phyloP scores from a whole-genome alignment of 92 coral and sea anemone genomes.

The Galaxea fascicularis region DNA sequence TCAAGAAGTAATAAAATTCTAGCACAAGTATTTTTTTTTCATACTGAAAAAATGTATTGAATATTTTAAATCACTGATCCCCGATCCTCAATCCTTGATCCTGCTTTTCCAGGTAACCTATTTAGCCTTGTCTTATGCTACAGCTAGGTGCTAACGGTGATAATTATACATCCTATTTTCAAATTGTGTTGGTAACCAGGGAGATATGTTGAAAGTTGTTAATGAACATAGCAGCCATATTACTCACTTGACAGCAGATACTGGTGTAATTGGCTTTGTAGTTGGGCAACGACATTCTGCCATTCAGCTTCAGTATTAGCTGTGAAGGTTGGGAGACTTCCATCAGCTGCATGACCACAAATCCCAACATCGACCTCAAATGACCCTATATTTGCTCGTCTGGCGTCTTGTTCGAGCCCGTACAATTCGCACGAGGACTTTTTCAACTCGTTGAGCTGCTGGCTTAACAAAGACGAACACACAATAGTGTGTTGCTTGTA shows the following conservation, averaged over 20 bases:
- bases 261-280: too few species aligned
- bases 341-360: not conserved
- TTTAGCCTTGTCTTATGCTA: too few species aligned
- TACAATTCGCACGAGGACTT: conserved; percentile 2
- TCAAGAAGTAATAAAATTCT: not conserved
- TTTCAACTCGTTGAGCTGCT: not conserved
- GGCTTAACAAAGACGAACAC: conserved; percentile 22
- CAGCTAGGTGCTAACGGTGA: too few species aligned
- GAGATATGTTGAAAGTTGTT: too few species aligned
- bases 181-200: too few species aligned
- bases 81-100: not conserved
- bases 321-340: not conserved
- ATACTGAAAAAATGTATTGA: not conserved
- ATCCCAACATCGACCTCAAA: conserved; percentile 5
- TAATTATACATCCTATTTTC: too few species aligned
- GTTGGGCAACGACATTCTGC: conserved; percentile 1
- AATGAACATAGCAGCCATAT: conserved; percentile 1
- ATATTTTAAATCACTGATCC: conserved; percentile 8
- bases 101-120: not conserved
- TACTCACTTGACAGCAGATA: not conserved
- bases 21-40: not conserved
- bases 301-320: conserved; percentile 2
- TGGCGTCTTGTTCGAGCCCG: conserved; percentile 2
- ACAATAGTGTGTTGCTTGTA: conserved; percentile 47
- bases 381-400: conserved; percentile 7